These are phyloP conservation scores for Seladonia tumulorum DNA, from an alignment of 2,888 invertebrate genomes.

Conservation along the genomic window DNA sequence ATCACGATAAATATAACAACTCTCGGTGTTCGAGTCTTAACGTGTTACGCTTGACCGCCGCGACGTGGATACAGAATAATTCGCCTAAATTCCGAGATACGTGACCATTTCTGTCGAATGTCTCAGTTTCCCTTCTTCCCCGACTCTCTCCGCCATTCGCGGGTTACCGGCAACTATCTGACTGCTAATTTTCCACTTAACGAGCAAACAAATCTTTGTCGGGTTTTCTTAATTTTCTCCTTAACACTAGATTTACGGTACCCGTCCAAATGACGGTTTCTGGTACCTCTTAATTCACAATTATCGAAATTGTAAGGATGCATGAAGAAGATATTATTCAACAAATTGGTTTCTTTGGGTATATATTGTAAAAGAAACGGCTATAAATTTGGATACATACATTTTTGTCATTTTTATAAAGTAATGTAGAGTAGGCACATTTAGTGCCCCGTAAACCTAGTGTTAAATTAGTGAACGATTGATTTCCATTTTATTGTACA, in stretches of 20 bases:
- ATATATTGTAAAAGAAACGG: too few relatives aligned
- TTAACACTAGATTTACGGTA: too few relatives aligned
- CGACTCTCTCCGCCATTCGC: not conserved
- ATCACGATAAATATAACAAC: conserved; percentile 84
- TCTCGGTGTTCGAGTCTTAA: conserved; percentile 76
- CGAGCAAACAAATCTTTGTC: not conserved
- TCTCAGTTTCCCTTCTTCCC: not conserved
- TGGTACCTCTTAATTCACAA: too few relatives aligned
- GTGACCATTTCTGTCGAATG: not conserved
- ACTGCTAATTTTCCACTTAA: not conserved
- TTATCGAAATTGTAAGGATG: too few relatives aligned
- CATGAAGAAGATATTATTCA: too few relatives aligned
- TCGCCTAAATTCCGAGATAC: not conserved
- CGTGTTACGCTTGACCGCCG: conserved; percentile 68
- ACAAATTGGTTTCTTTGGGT: too few relatives aligned
- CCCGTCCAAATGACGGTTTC: too few relatives aligned
- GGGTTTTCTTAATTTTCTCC: not conserved
- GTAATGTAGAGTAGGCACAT: too few relatives aligned
- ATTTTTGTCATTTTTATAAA: too few relatives aligned
- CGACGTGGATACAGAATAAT: conserved; percentile 21
- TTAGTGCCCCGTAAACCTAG: too few relatives aligned
- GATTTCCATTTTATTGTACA: not conserved
- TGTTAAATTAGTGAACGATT: not conserved
- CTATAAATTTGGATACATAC: too few relatives aligned
- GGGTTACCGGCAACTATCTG: too few relatives aligned